A percentile compares a stretch with the other conserved stretches of the same genome.
Conservation (phyloP, 2,888 invertebrate species). For the Geophilus truncorum region DNA sequence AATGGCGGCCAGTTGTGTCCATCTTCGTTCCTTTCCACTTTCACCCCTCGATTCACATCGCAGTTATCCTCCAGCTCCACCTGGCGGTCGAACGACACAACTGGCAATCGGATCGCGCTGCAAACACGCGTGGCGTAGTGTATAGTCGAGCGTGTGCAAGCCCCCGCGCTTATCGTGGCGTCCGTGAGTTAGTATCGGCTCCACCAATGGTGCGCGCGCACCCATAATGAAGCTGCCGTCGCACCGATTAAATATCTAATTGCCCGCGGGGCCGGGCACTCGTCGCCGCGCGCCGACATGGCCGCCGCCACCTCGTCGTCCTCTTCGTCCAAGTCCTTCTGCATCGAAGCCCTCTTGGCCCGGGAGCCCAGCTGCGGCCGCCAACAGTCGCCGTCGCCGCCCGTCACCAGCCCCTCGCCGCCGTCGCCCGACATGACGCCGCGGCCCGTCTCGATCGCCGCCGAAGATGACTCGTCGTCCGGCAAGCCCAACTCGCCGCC, state of each 20-base stretch:
- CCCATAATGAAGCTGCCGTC: slow-evolving; percentile 34
- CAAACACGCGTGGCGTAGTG: not conserved
- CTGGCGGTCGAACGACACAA: not conserved
- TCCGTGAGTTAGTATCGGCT: slow-evolving; percentile 28
- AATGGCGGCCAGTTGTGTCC: slow-evolving; percentile 13
- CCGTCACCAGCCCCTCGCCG: not conserved
- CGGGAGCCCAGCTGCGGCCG: slow-evolving; percentile 49
- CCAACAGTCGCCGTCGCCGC: not conserved
- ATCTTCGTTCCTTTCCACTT: not conserved
- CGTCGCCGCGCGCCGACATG: slow-evolving; percentile 30
- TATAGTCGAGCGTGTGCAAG: not conserved
- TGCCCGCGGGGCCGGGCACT: slow-evolving; percentile 33
- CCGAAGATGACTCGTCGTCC: slow-evolving; percentile 14
- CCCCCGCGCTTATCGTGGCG: slow-evolving; percentile 23
- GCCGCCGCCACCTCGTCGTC: slow-evolving; percentile 30
- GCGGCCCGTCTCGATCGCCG: not conserved
- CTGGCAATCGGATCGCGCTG: not conserved
- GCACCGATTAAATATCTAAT: slow-evolving; percentile 35
- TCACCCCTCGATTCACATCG: not conserved
- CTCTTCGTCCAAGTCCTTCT: slow-evolving; percentile 63
- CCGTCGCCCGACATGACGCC: not conserved
- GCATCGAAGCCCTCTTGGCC: slow-evolving; percentile 81
- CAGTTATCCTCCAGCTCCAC: not conserved
- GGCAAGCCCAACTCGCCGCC: not conserved
- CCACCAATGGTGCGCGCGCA: slow-evolving; percentile 33